phyloP scores from a whole-genome alignment of 2,888 invertebrate genomes.

The Gymnosoma rotundatum region DNA sequence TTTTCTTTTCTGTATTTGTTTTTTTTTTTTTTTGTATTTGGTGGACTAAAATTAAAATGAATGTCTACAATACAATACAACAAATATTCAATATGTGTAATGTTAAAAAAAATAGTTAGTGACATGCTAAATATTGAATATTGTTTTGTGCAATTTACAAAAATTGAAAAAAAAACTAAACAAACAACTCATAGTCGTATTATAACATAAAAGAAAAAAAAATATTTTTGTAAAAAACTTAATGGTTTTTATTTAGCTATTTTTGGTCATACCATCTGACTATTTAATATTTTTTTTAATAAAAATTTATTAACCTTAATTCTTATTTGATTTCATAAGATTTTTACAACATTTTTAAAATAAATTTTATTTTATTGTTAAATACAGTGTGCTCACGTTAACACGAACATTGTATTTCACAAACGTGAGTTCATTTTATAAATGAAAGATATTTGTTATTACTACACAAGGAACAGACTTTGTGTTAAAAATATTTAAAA shows the following conservation, averaged over 20 bases:
- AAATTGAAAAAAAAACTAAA: constrained; percentile 5
- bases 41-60: neutral
- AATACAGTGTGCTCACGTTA: no score
- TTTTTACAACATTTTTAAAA: constrained; percentile 24
- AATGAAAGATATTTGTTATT: no score
- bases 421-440: no score
- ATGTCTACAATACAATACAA: no score
- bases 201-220: neutral
- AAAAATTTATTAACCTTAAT: constrained; percentile 47
- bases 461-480: no score
- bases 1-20: neutral
- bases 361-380: constrained; percentile 23
- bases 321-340: constrained; percentile 50
- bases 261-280: constrained; percentile 24
- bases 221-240: neutral
- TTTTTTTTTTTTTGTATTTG: neutral
- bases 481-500: no score
- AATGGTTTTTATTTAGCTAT: neutral
- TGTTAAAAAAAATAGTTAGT: constrained; percentile 3
- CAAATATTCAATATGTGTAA: no score
- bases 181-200: neutral
- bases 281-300: constrained; percentile 31
- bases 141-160: no score
- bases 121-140: constrained; percentile 44
- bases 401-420: no score